Evolutionary conservation across 1,140 invertebrate genomes (phyloP), one percentile per base, ranked within the genome.

Genomic region (Lethrus apterus): DNA sequence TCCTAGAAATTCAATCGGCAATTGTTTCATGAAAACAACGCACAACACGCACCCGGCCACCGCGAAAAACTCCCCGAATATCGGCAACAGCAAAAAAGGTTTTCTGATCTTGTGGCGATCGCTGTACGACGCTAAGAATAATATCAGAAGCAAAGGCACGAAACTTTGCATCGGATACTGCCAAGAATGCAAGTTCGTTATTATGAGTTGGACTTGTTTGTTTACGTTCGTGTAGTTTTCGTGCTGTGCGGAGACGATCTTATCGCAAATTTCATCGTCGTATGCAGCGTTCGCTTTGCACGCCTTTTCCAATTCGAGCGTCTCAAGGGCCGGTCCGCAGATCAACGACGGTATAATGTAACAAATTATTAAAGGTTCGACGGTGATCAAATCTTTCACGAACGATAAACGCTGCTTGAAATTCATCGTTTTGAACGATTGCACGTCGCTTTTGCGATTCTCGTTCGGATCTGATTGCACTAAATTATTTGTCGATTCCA

Each of bases 101-200:
- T 84, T 84, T 26, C 78, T 56, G 13, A 54, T 74, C 43, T 80
- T 78, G 33, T 78, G 74, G 24, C 73, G 69, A 59, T 81, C 79
- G 49, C 78, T 78, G 73, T 76, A 77, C 1, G 77, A 74, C 47
- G 82, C 78, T 52, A 82, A 64, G 64, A 82, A 75, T 31, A 81
- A 59, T 8, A 79, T 68, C 48, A 80, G 67, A 19, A 79, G 70
- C 2, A 79, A 60, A 0, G 78, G 77, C 18, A 70, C 53, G 7
- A 65, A 46, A 31, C 54, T 67, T 32, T 59, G 57, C 9, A 69
- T 33, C 1, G 66, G 63, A 10, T 55, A 23, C 44, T 64, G 60
- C 67, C 66, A 69, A 1, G 59, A 60, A 14, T 62, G 54, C 55
- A 68, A 61, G 30, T 62, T 51, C 7, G 57, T 57, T 1, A 68